A percentile compares a stretch with the other conserved stretches of the same genome.
phyloP scores from a whole-genome alignment of 2,113 vertebrate genomes.

The Globicephala melas region DNA sequence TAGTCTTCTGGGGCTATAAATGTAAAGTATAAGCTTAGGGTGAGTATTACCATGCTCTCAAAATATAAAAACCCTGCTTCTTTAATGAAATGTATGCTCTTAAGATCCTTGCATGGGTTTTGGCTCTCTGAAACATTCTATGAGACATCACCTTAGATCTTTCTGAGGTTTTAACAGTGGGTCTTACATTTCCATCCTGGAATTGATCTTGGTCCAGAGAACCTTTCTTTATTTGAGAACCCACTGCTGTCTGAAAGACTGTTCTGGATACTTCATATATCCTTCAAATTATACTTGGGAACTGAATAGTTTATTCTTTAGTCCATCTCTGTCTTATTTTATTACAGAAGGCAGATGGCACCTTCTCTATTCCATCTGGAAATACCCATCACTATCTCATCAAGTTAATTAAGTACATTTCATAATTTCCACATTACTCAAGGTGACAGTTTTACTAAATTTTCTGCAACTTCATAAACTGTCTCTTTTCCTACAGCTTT shows the following conservation, averaged over 20 bases:
- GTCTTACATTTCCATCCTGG: neutral
- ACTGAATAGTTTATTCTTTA: neutral
- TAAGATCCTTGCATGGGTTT: neutral
- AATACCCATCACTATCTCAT: neutral
- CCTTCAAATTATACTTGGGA: neutral
- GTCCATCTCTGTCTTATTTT: neutral
- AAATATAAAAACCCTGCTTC: neutral
- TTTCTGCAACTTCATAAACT: neutral
- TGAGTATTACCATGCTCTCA: neutral
- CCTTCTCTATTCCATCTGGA: neutral
- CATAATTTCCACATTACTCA: neutral
- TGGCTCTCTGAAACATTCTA: neutral
- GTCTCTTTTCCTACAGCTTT: neutral
- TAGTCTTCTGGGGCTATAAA: neutral
- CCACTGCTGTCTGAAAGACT: neutral
- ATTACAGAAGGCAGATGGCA: neutral
- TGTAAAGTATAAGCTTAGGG: neutral
- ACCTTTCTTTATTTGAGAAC: neutral
- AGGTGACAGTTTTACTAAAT: neutral
- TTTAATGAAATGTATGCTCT: neutral
- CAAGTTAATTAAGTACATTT: neutral
- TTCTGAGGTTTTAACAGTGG: neutral
- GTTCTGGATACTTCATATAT: neutral
- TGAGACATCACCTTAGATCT: neutral
- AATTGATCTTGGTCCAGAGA: neutral